Conservation (phyloP, 1,140 invertebrate genomes). For the Heliconius congener region DNA sequence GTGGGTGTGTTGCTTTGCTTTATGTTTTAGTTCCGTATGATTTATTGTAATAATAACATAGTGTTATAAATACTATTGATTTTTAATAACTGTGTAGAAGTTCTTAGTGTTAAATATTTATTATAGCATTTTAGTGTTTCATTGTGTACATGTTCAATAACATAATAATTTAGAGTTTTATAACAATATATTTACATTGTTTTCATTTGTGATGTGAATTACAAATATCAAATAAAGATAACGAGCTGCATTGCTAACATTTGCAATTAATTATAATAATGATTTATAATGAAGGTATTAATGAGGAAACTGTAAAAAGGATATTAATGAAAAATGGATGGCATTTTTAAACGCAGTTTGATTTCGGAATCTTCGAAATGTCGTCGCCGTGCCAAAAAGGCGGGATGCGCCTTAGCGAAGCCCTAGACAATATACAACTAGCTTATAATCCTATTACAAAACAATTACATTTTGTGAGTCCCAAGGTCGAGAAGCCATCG, state of each 20-base stretch:
- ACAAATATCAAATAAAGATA: slow-evolving; percentile 37
- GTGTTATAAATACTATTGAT: slow-evolving; percentile 31
- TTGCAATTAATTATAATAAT: slow-evolving; percentile 41
- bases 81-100: slow-evolving; percentile 28
- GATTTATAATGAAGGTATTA: slow-evolving; percentile 35
- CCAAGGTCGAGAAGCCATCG: slow-evolving; percentile 63
- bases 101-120: slow-evolving; percentile 38
- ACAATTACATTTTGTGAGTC: slow-evolving; percentile 79
- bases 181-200: slow-evolving; percentile 52
- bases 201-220: slow-evolving; percentile 43
- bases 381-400: slow-evolving; percentile 74
- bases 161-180: slow-evolving; percentile 40
- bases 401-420: slow-evolving; percentile 79
- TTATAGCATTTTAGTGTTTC: slow-evolving; percentile 13
- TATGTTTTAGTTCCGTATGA: slow-evolving; percentile 59
- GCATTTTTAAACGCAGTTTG: slow-evolving; percentile 45
- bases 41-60: slow-evolving; percentile 43
- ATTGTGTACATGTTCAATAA: slow-evolving; percentile 14
- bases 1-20: slow-evolving; percentile 72
- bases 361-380: slow-evolving; percentile 56
- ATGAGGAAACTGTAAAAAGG: slow-evolving; percentile 24
- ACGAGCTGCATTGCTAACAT: slow-evolving; percentile 33
- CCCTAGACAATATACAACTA: slow-evolving; percentile 78
- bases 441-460: slow-evolving; percentile 81
- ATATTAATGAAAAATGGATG: slow-evolving; percentile 53